Percentiles rank a stretch among this genome's conserved stretches.
Conservation (phyloP, 2,888 invertebrate genomes). For the Tachina grossa region DNA sequence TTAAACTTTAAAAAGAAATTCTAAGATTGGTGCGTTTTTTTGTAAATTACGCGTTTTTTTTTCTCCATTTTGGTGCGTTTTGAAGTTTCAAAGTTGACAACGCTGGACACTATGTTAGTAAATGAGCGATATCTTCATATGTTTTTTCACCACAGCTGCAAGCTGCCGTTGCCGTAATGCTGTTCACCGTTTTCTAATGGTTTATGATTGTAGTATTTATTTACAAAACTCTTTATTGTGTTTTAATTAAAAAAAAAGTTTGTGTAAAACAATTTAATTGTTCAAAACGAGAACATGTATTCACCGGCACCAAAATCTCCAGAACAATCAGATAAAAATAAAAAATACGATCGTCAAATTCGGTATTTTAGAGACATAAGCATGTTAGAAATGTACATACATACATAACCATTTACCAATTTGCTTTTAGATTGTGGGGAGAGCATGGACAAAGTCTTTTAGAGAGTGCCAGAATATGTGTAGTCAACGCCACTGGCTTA, state of each 20-base stretch:
- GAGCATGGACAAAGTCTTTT: conserved; percentile 97
- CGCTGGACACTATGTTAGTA: fast-evolving
- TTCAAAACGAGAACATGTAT: conserved; percentile 76
- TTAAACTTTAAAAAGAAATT: too few relatives aligned
- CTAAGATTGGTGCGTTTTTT: too few relatives aligned
- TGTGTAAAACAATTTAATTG: neutral
- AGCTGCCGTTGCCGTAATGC: too few relatives aligned
- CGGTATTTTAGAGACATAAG: conserved; percentile 82
- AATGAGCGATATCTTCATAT: too few relatives aligned
- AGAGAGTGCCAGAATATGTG: conserved; percentile 94
- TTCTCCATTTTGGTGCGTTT: too few relatives aligned
- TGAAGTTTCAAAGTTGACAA: too few relatives aligned
- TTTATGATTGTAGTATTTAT: neutral
- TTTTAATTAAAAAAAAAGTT: neutral
- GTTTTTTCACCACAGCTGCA: too few relatives aligned
- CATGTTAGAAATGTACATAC: neutral
- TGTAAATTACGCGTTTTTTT: too few relatives aligned
- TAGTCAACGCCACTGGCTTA: conserved; percentile 95
- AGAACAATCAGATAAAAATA: conserved; percentile 87
- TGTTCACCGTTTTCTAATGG: too few relatives aligned
- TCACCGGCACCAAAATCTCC: conserved; percentile 85
- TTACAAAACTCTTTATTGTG: neutral
- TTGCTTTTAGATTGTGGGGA: conserved; percentile 92
- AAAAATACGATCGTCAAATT: conserved; percentile 90
- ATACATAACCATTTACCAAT: neutral